These are phyloP conservation scores for Asteroscopus sphinx DNA, from an alignment of 2,888 invertebrate genomes.

Conservation along the genomic window DNA sequence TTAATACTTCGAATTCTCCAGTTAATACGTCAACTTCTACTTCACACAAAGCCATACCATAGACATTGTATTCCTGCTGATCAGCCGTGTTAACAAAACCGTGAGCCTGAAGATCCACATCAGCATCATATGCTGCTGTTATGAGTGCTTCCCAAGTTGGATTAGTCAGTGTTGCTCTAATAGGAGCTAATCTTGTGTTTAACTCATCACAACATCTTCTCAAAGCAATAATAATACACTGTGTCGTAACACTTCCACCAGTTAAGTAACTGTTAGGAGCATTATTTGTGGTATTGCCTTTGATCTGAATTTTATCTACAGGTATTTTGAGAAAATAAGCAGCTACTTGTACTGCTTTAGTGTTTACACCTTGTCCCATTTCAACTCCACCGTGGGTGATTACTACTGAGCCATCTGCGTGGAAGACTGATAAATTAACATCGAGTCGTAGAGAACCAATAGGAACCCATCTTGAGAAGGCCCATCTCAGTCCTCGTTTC, in stretches of 20 bases:
- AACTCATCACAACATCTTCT: slow-evolving; percentile 84
- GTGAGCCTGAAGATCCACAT: slow-evolving; percentile 64
- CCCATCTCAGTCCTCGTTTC: slow-evolving; percentile 91
- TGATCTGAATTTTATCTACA: slow-evolving; percentile 91
- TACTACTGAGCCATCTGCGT: slow-evolving; percentile 90
- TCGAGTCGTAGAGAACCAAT: slow-evolving; percentile 41
- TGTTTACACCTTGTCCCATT: slow-evolving; percentile 93
- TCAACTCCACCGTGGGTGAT: slow-evolving; percentile 91
- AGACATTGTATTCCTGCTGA: slow-evolving; percentile 70
- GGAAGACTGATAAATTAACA: slow-evolving; percentile 46
- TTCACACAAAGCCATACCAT: slow-evolving; percentile 90
- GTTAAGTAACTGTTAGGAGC: slow-evolving; percentile 91
- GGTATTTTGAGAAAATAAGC: slow-evolving; percentile 91
- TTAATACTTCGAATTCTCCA: slow-evolving; percentile 89
- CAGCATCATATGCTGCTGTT: slow-evolving; percentile 70
- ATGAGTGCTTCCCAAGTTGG: slow-evolving; percentile 86
- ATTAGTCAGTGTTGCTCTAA: slow-evolving; percentile 71
- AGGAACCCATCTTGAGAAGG: slow-evolving; percentile 91
- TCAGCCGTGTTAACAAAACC: slow-evolving; percentile 56
- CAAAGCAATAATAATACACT: slow-evolving; percentile 89
- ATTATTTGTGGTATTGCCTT: slow-evolving; percentile 90
- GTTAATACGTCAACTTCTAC: slow-evolving; percentile 93
- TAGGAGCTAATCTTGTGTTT: slow-evolving; percentile 77
- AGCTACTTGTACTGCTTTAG: slow-evolving; percentile 91
- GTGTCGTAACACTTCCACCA: slow-evolving; percentile 92